Evolutionary conservation across 2,797 vertebrate species (phyloP), one percentile per base, ranked within the genome.

Genomic region (Oreortyx pictus): DNA sequence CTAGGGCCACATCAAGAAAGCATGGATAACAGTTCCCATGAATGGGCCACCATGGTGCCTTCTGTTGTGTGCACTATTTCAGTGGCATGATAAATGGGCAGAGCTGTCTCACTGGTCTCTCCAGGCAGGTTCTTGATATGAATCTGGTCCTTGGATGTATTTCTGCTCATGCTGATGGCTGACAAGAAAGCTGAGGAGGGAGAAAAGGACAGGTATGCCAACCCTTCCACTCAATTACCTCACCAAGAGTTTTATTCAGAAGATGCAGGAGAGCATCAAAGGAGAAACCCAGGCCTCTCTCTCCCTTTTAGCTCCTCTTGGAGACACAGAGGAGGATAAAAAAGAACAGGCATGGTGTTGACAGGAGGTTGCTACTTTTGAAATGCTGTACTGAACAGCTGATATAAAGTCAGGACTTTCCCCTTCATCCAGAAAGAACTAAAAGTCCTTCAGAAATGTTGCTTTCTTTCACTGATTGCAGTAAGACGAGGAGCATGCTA

Each of bases 141-240:
- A 92, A 65, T 47, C 50, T 83, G 9, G n/a, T 66, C n/a, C 61
- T 92, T 90, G 47, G 47, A 74, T n/a, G 15, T 68, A 65, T 71
- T 82, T 73, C 33, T 33, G 56, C 65, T 89, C 49, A 81, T 92
- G 89, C 44, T 73, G 70, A 64, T 41, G 86, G 24, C 17, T 77
- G 43, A 68, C 8, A 9, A 75, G 70, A 84, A 83, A 82, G 52
- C 20, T 89, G 25, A 67, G 44, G 35, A 66, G 41, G 49, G 49
- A 89, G 57, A 22, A 94, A 90, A 88, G 74, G 61, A 64, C 11
- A 71, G 65, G 33, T 83, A 57, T 8, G 9, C 23, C 39, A 91
- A 91, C 43, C 33, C 57, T 86, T 82, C 23, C 54, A 66, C 43
- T 93, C 59, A 50, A 6, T 96, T 93, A 92, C 76, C 79, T 94